Base-by-base conservation (phyloP, 2,888 invertebrate species). In the Lycophotia porphyrea region DNA sequence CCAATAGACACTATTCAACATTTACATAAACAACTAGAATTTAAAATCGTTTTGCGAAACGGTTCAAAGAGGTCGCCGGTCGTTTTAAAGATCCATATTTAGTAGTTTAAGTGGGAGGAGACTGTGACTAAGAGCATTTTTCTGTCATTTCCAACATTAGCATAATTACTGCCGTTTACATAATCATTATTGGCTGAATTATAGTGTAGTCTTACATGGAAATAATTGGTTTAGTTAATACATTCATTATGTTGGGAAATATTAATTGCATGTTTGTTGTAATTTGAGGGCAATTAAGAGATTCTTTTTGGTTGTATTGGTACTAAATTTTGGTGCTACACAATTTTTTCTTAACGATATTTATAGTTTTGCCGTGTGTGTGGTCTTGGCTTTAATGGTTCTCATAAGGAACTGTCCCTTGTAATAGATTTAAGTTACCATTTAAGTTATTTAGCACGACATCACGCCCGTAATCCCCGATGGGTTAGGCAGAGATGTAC, bases 141-240 rank as follows among this genome's bases (percentile, higher is more conserved):
- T 78, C 55, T 85, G 83, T 87, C 83, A 83, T 85, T 60, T 85
- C 31, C n/a, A 64, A 7, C 34, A 85, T 86, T 85, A 75, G 61
- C 83, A 83, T 87, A 85, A 86, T 85, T 87, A 76, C 72, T 36
- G 66, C n/a, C 42, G 15, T 42, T 85, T 82, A 72, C 55, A 72
- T 78, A 83, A 85, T 72, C 8, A 78, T 81, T 74, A 73, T 67
- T 65, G 66, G 65, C 47, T 78, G 74, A 81, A 77, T 84, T 81
- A 82, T 84, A 69, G 68, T 60, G 58, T 3, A 4, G 36, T 71
- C 71, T 52, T 81, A 71, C 27, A 74, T 60, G 61, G 77, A 69
- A n/a, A 71, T 83, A 74, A 84, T 82, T 80, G 65, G 64, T 75
- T 52, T 63, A 24, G 70, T 74, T 77, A 69, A 60, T 74, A 81